Base-by-base conservation (phyloP, 2,797 vertebrate species). In the Vipera ursinii region DNA sequence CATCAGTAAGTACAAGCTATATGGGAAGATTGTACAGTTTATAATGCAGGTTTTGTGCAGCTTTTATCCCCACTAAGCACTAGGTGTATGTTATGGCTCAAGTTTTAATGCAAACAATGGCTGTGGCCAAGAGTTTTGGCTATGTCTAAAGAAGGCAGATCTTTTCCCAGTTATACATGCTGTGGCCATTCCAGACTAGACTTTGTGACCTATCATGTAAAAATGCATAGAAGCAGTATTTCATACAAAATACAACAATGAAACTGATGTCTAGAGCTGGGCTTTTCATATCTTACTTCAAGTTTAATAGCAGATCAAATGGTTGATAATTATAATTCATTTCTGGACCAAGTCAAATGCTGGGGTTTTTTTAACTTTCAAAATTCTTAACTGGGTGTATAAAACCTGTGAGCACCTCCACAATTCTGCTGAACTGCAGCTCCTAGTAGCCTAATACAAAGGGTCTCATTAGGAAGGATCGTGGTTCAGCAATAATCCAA, bases 1-100 rank as follows among this genome's bases (percentile, higher is more conserved):
- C 98, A 98, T 26, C 97, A 98, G 97, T 98, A 63, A 98, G 97
- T 98, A 65, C 0, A 0, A 59, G 28, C 2, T 7, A 48, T 13
- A 69, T 53, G 15, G 2, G 26, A 51, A 38, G 1, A 32, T 78
- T 90, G 65, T 48, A 92, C 90, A 9, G 26, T 55, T n/a, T 22
- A 12, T 2, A 59, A 38, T 26, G 6, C 0, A 2, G 20, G 8
- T 24, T 48, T 82, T 82, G 73, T 82, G 48, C 38, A 82, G n/a
- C 55, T 57, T 87, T 38, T 38, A 4, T 57, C 9, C 9, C 15
- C 17, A 87, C 4, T 20, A 26, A 28, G 82, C 24, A 53, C 0
- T 53, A 87, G 3, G 13, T 6, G 8, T 1, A 24, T 44, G 24
- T 60, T 88, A 38, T 88, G 24, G 24, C 13, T 12, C 85, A 51